Evolutionary conservation across 2,888 invertebrate species (phyloP), one percentile per base, ranked within the genome.

Genomic region (Drosophila histrio): DNA sequence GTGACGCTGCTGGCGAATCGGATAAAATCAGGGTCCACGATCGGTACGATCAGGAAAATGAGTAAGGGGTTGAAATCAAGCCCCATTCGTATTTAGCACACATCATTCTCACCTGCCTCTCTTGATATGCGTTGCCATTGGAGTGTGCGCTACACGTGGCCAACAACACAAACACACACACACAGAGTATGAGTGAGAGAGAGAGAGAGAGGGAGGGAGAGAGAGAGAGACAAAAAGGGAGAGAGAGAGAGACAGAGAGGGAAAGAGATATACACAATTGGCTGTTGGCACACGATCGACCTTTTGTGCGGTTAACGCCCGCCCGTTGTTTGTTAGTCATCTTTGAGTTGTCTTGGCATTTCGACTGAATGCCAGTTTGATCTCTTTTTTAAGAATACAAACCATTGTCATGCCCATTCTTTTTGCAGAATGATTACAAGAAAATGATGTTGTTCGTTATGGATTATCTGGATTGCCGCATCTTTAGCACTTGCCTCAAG

Each of bases 61-160:
- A 21, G 13, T 26, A 39, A 70, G 34, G 73, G 73, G 73, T 73
- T 76, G 72, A 73, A 49, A 60, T 46, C 34, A 21, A 43, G 43
- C 36, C 28, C 8, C 56, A 57, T 39, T 46, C 9, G 32, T 30
- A 8, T 4, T 11, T 1, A 21, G 7, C 15, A 11, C 21, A n/a
- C 13, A 56, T 28, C 8, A 65, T 57, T 77, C 68, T 84, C 81
- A 81, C 85, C 81, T 81, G 81, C 58, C 57, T 44, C 32, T 34
- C 39, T 24, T 47, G 24, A 11, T 39, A 41, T 58, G 32, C 43
- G 38, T 53, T 80, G 59, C 52, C 64, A 86, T 74, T 87, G 81
- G 81, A 87, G 81, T 87, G 87, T 81, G 81, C 85, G 59, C 72
- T 84, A 54, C 81, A 84, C 81, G 87, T 84, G 85, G 64, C 60